phyloP scores from a whole-genome alignment of 2,797 vertebrate species.

The Spea hammondii region DNA sequence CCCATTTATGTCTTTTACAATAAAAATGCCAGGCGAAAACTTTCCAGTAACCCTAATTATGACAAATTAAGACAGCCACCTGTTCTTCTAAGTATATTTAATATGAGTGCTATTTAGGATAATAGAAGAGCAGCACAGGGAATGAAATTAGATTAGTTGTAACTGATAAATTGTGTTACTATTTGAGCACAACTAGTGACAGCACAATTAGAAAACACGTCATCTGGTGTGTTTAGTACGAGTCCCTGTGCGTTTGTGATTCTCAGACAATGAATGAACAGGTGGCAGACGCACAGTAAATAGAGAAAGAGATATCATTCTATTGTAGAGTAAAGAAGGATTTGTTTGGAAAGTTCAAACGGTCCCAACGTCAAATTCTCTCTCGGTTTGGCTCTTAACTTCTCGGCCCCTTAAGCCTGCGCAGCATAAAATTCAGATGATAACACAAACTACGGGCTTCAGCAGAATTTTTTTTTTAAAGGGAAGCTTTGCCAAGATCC shows the following conservation, averaged over 20 bases:
- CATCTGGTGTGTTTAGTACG: background rate
- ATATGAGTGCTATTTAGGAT: constrained; percentile 11
- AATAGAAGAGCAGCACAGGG: constrained; percentile 3
- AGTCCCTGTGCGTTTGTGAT: background rate
- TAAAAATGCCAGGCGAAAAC: constrained; percentile 9
- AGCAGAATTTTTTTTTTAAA: too few species aligned
- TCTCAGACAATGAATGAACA: background rate
- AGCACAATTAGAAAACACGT: background rate
- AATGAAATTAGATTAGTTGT: constrained; percentile 10
- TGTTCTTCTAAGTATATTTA: constrained; percentile 11
- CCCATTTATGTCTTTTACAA: constrained; percentile 4
- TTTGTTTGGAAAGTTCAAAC: background rate
- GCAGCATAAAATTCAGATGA: too few species aligned
- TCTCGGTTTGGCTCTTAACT: too few species aligned
- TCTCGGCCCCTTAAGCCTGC: too few species aligned
- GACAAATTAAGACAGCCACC: constrained; percentile 39
- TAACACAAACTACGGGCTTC: too few species aligned
- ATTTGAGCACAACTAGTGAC: constrained; percentile 13
- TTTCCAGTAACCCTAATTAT: constrained; percentile 20
- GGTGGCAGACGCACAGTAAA: background rate
- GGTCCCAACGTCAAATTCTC: background rate
- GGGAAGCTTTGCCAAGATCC: too few species aligned
- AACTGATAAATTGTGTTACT: background rate
- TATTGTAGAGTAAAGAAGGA: background rate
- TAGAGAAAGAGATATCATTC: background rate